phyloP scores from a whole-genome alignment of 2,888 invertebrate species.

The Watsonalla cultraria region DNA sequence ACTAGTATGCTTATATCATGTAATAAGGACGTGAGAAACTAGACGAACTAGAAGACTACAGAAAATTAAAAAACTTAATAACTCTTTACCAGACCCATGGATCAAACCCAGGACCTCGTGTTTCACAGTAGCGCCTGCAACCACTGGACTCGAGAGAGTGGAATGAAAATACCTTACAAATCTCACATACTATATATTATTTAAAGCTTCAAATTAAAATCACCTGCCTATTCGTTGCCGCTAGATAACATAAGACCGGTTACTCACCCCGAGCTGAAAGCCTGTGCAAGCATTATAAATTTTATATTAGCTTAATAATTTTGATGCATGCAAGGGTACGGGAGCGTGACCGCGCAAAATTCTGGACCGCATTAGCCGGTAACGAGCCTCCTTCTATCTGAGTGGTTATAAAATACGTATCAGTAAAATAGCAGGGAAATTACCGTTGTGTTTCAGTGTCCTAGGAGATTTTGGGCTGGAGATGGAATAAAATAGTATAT shows the following conservation, averaged over 20 bases:
- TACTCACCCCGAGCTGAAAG: neutral
- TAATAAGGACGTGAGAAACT: too few species aligned
- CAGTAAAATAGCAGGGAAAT: neutral
- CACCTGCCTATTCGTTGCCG: neutral
- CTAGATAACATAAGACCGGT: neutral
- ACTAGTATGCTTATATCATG: too few species aligned
- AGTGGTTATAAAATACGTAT: neutral
- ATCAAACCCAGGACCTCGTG: too few species aligned
- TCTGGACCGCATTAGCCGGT: slow-evolving; percentile 8
- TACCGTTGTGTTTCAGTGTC: neutral
- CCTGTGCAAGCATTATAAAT: slow-evolving; percentile 23
- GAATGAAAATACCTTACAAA: too few species aligned
- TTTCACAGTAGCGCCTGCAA: too few species aligned
- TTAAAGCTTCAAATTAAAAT: too few species aligned
- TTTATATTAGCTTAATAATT: slow-evolving; percentile 39
- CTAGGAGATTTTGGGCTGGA: neutral
- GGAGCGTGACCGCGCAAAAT: slow-evolving; percentile 39
- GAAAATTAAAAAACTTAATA: too few species aligned
- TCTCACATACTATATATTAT: too few species aligned
- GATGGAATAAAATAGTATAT: neutral
- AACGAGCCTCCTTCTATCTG: slow-evolving; percentile 12
- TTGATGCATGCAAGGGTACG: slow-evolving; percentile 31
- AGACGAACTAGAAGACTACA: too few species aligned
- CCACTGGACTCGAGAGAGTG: too few species aligned
- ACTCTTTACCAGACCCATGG: too few species aligned